A percentile compares a stretch with the other conserved stretches of the same genome.
phyloP scores from a whole-genome alignment of 1,140 invertebrate genomes.

The Papilio polyxenes region DNA sequence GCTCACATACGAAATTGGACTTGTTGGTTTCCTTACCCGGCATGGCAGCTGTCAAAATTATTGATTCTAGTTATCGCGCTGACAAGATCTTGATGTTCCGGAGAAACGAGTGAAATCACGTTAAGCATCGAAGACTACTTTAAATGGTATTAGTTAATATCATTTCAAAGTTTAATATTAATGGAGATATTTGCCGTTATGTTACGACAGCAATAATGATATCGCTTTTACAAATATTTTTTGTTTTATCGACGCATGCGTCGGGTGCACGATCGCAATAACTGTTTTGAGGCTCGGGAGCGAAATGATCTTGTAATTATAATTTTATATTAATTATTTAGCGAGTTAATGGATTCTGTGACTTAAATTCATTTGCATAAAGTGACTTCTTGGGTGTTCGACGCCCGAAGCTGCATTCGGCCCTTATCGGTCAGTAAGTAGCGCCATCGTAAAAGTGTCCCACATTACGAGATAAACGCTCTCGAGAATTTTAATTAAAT shows the following conservation, averaged over 20 bases:
- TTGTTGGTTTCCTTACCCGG: constrained; percentile 73
- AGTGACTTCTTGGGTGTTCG: constrained; percentile 69
- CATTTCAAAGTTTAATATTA: constrained; percentile 70
- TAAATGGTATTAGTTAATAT: constrained; percentile 76
- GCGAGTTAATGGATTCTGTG: constrained; percentile 66
- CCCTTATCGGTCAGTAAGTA: constrained; percentile 75
- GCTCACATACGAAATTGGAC: constrained; percentile 63
- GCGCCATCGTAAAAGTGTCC: constrained; percentile 79
- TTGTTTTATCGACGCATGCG: constrained; percentile 67
- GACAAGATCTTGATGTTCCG: constrained; percentile 49
- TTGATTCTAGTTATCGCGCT: constrained; percentile 60
- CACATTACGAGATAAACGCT: constrained; percentile 79
- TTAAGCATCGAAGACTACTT: constrained; percentile 61
- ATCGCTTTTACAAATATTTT: constrained; percentile 64
- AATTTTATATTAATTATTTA: constrained; percentile 76
- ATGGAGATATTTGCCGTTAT: constrained; percentile 54
- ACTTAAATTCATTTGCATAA: constrained; percentile 68
- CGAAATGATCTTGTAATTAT: constrained; percentile 78
- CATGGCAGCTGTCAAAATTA: constrained; percentile 59
- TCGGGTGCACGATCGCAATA: constrained; percentile 65
- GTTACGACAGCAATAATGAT: constrained; percentile 56
- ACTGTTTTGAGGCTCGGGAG: constrained; percentile 73
- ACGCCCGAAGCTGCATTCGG: constrained; percentile 51
- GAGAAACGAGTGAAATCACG: constrained; percentile 40
- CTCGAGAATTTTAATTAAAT: constrained; percentile 80